phyloP scores from a whole-genome alignment of 1,140 invertebrate species.

The Papilio polytes region DNA sequence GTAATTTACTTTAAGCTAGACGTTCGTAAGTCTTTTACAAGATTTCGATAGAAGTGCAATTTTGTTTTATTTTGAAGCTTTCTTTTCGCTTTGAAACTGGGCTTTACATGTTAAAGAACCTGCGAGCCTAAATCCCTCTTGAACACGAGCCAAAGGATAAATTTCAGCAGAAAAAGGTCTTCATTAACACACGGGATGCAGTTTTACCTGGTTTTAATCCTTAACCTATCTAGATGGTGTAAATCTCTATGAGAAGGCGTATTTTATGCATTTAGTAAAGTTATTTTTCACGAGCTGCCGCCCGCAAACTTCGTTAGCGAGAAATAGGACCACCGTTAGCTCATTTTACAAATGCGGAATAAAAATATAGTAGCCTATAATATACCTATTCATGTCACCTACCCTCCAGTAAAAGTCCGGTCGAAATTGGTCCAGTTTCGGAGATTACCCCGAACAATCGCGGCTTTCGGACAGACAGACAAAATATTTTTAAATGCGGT shows the following conservation, averaged over 20 bases:
- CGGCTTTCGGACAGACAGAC: no score
- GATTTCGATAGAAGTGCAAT: conserved; percentile 7
- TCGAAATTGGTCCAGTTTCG: no score
- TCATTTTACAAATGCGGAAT: no score
- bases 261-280: neutral
- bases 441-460: no score
- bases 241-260: neutral
- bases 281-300: no score
- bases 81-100: conserved; percentile 2
- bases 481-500: no score
- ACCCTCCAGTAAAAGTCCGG: no score
- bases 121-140: conserved; percentile 24
- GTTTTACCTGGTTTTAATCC: conserved; percentile 20
- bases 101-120: conserved; percentile 18
- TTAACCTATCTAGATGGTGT: neutral
- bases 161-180: conserved; percentile 17
- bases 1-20: neutral
- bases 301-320: no score
- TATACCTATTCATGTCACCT: no score
- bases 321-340: no score
- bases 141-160: conserved; percentile 26
- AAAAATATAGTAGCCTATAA: no score
- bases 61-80: conserved; percentile 21
- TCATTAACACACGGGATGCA: conserved; percentile 4
- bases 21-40: neutral